These are phyloP conservation scores for Heliconius cydno DNA, from an alignment of 2,888 invertebrate genomes.

Conservation along the genomic window DNA sequence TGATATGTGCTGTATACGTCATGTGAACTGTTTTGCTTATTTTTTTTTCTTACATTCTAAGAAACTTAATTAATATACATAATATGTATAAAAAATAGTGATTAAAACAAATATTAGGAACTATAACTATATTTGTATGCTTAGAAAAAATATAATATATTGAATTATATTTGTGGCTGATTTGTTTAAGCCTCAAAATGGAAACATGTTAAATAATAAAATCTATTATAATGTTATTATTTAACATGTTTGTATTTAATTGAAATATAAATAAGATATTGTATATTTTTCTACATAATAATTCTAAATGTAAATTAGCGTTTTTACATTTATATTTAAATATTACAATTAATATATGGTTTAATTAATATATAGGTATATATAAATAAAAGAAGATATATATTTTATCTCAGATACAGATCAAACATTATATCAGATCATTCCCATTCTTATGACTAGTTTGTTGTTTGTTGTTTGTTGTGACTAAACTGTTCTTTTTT, in stretches of 20 bases:
- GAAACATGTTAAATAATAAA: not conserved
- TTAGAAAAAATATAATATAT: slow-evolving; percentile 1
- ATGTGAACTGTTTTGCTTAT: not conserved
- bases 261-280: too few relatives aligned
- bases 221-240: too few relatives aligned
- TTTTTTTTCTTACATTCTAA: not conserved
- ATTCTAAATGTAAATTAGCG: too few relatives aligned
- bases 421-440: slow-evolving; percentile 31
- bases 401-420: slow-evolving; percentile 5
- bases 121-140: slow-evolving; percentile 29
- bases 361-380: not conserved
- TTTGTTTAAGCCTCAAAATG: not conserved
- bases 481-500: not conserved
- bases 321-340: too few relatives aligned
- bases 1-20: slow-evolving; percentile 23
- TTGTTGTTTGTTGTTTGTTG: too few relatives aligned
- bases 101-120: slow-evolving; percentile 28
- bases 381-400: not conserved
- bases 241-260: too few relatives aligned
- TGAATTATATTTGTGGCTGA: too few relatives aligned
- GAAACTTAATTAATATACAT: not conserved
- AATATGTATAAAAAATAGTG: not conserved
- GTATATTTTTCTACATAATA: not conserved
- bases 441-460: slow-evolving; percentile 32
- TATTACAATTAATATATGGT: not conserved